Evolutionary conservation across 2,113 vertebrate species (phyloP).

Genomic region (Orycteropus afer): DNA sequence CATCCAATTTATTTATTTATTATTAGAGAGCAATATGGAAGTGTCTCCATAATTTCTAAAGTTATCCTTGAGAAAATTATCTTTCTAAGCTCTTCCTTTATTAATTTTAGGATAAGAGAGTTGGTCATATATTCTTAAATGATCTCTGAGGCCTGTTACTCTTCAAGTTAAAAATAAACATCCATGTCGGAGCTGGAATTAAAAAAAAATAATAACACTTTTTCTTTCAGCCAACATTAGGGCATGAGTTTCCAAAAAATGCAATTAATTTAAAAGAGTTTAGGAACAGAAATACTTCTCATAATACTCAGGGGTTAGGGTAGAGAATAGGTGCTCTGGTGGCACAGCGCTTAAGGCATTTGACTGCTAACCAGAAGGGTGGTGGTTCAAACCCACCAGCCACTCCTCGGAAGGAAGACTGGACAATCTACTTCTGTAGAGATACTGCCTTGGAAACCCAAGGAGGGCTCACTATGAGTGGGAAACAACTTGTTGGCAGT

Average conservation of each 20-base stretch:
- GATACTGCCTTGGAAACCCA: too few relatives aligned
- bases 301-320: not conserved
- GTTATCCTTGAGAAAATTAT: not conserved
- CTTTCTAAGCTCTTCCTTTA: not conserved
- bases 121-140: not conserved
- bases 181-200: not conserved
- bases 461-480: too few relatives aligned
- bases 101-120: not conserved
- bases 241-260: conserved; percentile 14
- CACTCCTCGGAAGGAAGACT: too few relatives aligned
- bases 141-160: not conserved
- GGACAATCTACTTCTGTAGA: too few relatives aligned
- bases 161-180: conserved; percentile 49
- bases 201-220: not conserved
- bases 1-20: not conserved
- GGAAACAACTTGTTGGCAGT: too few relatives aligned
- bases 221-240: not conserved
- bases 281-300: not conserved
- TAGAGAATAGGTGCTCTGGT: too few relatives aligned
- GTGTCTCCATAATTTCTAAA: not conserved
- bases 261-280: not conserved
- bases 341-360: too few relatives aligned
- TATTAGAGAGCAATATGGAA: not conserved
- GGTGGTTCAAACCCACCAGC: too few relatives aligned
- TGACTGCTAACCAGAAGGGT: too few relatives aligned